phyloP scores from a whole-genome alignment of 2,113 vertebrate genomes.

The Beaufortia kweichowensis region DNA sequence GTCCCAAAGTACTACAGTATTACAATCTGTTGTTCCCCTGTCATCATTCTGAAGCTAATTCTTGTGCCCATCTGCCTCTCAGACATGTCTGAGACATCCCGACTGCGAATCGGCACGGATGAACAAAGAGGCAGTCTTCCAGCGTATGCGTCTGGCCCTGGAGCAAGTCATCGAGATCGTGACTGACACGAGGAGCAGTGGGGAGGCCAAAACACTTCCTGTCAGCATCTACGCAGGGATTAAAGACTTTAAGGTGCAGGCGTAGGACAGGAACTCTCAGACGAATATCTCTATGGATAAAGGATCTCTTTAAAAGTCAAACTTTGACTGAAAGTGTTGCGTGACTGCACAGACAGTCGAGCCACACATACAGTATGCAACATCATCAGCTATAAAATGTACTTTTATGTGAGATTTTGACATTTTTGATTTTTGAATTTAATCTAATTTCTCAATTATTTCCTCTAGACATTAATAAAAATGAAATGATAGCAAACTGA shows the following conservation, averaged over 20 bases:
- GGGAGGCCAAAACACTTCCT: conserved; percentile 80
- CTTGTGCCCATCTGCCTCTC: conserved; percentile 45
- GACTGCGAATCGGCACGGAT: conserved; percentile 94
- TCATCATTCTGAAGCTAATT: background rate
- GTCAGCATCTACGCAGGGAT: conserved; percentile 88
- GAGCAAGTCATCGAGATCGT: conserved; percentile 97
- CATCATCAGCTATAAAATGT: no score
- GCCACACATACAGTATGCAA: background rate
- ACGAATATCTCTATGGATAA: conserved; percentile 2
- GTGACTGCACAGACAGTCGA: background rate
- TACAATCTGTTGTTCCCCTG: conserved; percentile 50
- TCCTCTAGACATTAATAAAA: no score
- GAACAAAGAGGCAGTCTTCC: conserved; percentile 96
- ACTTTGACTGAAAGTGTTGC: background rate
- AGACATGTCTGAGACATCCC: conserved; percentile 98
- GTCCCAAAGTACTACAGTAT: background rate
- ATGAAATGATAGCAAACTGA: no score
- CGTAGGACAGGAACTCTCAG: background rate
- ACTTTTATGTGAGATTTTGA: no score
- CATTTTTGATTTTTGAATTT: no score
- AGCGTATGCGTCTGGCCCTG: conserved; percentile 92
- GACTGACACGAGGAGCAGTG: conserved; percentile 82
- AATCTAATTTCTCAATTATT: no score
- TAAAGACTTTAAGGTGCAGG: conserved; percentile 90
- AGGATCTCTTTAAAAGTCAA: background rate